Percentiles rank a stretch among this genome's conserved stretches.
Evolutionary conservation across 2,113 vertebrate species (phyloP).

Genomic region (Esox niger): DNA sequence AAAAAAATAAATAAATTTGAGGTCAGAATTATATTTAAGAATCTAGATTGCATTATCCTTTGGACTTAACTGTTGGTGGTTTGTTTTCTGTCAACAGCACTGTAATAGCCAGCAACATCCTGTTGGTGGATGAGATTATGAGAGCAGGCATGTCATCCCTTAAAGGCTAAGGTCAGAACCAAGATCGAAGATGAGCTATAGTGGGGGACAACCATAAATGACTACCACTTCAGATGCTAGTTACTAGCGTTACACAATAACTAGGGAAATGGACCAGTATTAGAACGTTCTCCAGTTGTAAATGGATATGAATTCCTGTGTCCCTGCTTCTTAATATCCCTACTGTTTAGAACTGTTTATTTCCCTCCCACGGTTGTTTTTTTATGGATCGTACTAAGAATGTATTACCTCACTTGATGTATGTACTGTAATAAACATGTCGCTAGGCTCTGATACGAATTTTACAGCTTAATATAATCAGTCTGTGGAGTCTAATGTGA

Average conservation of each 20-base stretch:
- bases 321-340: not conserved
- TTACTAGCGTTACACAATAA: not conserved
- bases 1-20: constrained; percentile 33
- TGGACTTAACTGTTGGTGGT: not conserved
- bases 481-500: too few species aligned
- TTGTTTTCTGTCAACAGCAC: constrained; percentile 65
- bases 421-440: not conserved
- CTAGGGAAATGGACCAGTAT: not conserved
- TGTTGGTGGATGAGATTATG: constrained; percentile 89
- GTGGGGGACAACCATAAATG: not conserved
- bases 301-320: not conserved
- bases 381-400: constrained; percentile 3
- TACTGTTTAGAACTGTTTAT: not conserved
- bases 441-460: not conserved
- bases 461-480: not conserved
- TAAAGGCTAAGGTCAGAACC: constrained; percentile 73
- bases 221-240: not conserved
- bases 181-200: not conserved
- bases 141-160: constrained; percentile 87
- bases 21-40: not conserved
- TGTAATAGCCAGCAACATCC: constrained; percentile 86
- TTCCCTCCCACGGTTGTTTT: not conserved
- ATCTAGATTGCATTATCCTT: not conserved
- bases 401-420: not conserved
- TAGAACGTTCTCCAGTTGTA: not conserved